These are phyloP conservation scores for Neocloeon triangulifer DNA, from an alignment of 1,140 invertebrate species.

Conservation along the genomic window DNA sequence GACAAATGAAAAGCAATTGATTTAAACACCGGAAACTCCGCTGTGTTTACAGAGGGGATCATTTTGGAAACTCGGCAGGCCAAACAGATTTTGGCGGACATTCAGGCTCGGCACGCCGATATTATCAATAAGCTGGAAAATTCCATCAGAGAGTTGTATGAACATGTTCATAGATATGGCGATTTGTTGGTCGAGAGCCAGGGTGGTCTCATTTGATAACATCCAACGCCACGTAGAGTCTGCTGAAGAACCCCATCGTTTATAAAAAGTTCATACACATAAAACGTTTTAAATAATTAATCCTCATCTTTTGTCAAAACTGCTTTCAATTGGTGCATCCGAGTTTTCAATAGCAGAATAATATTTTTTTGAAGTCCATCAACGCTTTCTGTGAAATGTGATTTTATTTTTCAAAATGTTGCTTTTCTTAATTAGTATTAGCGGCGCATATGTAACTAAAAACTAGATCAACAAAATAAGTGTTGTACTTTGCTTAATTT, in stretches of 20 bases:
- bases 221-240: slow-evolving; percentile 78
- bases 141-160: slow-evolving; percentile 91
- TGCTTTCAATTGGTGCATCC: no score
- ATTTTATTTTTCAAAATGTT: no score
- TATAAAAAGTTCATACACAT: no score
- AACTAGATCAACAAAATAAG: no score
- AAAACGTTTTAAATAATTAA: no score
- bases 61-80: slow-evolving; percentile 98
- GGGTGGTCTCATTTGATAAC: slow-evolving; percentile 78
- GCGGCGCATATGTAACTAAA: no score
- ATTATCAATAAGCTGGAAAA: slow-evolving; percentile 98
- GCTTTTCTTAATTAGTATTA: no score
- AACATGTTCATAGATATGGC: slow-evolving; percentile 99
- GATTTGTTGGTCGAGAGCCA: slow-evolving; percentile 90
- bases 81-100: slow-evolving; percentile 92
- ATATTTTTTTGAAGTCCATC: no score
- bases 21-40: slow-evolving; percentile 89
- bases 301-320: no score
- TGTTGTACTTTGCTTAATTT: no score
- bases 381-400: no score
- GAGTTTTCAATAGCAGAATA: no score
- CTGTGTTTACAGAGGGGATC: slow-evolving; percentile 95
- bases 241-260: slow-evolving; percentile 53
- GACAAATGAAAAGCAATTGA: slow-evolving; percentile 94
- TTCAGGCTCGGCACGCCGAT: slow-evolving; percentile 92